phyloP scores from a whole-genome alignment of 2,797 vertebrate species.

The Denticeps clupeoides region DNA sequence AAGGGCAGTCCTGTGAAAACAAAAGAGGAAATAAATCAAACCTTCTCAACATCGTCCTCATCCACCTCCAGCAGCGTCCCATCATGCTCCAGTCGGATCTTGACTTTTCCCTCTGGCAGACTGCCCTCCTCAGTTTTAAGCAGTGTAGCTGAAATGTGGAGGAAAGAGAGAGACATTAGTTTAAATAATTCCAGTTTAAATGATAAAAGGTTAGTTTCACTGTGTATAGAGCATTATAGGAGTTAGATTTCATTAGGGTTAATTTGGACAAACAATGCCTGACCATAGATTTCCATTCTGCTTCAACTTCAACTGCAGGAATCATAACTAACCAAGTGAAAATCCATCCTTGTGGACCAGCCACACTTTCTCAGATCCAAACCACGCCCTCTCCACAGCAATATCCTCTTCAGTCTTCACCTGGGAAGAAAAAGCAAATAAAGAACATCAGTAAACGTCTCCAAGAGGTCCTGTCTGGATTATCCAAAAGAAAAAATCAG shows the following conservation, averaged over 20 bases:
- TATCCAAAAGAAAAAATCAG: no score
- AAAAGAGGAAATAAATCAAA: no score
- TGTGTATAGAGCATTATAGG: no score
- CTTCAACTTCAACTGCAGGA: neutral
- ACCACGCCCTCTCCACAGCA: slow-evolving; percentile 80
- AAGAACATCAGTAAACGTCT: slow-evolving; percentile 1
- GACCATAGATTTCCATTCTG: neutral
- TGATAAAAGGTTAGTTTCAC: no score
- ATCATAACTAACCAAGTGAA: slow-evolving; percentile 74
- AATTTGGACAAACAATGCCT: neutral
- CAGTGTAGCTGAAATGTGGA: slow-evolving; percentile 79
- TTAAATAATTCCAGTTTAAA: no score
- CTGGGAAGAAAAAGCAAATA: slow-evolving; percentile 41
- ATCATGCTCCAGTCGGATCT: slow-evolving; percentile 84
- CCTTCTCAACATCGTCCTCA: slow-evolving; percentile 94
- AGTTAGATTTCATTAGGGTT: no score
- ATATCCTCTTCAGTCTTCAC: slow-evolving; percentile 89
- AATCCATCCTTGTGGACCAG: slow-evolving; percentile 95
- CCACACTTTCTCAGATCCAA: slow-evolving; percentile 90
- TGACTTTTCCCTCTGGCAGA: slow-evolving; percentile 85
- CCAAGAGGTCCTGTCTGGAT: no score
- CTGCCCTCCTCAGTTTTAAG: slow-evolving; percentile 67
- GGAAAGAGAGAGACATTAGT: no score
- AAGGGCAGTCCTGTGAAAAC: no score
- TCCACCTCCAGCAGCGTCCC: slow-evolving; percentile 87